phyloP scores from a whole-genome alignment of 2,113 vertebrate species.

The Plestiodon gilberti region DNA sequence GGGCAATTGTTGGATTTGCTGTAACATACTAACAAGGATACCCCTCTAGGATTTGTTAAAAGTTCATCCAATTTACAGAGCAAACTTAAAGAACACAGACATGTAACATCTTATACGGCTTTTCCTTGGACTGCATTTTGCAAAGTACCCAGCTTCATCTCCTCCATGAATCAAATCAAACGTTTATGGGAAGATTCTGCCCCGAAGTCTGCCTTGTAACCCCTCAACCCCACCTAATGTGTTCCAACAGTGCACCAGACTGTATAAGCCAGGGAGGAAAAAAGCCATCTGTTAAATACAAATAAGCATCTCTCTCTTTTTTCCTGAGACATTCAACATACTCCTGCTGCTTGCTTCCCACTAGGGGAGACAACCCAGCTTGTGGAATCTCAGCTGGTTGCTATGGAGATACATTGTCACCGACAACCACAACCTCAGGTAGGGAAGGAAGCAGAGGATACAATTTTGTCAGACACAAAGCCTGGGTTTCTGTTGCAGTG shows the following conservation, averaged over 20 bases:
- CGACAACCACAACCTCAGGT: conserved; percentile 15
- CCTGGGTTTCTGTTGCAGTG: background rate
- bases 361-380: conserved; percentile 40
- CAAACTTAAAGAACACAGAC: background rate
- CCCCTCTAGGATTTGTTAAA: too few relatives aligned
- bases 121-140: background rate
- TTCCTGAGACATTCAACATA: conserved; percentile 11
- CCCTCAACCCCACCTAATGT: background rate
- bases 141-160: background rate
- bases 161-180: background rate
- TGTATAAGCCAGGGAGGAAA: background rate
- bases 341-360: conserved; percentile 30
- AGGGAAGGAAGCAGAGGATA: conserved; percentile 34
- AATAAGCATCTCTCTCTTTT: background rate
- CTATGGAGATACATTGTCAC: conserved; percentile 16
- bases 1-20: too few relatives aligned
- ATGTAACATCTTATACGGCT: background rate
- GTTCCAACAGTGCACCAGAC: background rate
- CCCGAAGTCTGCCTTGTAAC: background rate
- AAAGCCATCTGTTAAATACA: too few relatives aligned
- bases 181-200: background rate
- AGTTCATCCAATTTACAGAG: too few relatives aligned
- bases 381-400: conserved; percentile 8
- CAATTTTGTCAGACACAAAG: conserved; percentile 58
- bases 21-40: too few relatives aligned